Conservation (phyloP, 2,888 invertebrate genomes). For the Hemithea aestivaria region DNA sequence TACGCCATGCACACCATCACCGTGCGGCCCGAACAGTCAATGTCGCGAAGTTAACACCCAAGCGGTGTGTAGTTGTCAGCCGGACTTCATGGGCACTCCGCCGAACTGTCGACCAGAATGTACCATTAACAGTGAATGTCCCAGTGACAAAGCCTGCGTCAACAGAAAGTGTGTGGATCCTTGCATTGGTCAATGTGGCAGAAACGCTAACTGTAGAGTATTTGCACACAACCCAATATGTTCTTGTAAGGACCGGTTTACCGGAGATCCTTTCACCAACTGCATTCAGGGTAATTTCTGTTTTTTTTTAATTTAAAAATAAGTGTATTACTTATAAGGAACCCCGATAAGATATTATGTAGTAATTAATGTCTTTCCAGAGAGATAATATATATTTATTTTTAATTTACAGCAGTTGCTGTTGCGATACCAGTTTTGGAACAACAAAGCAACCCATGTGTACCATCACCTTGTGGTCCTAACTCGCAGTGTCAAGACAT, state of each 20-base stretch:
- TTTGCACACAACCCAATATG: conserved; percentile 91
- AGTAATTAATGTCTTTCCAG: too few species aligned
- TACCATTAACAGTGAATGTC: conserved; percentile 88
- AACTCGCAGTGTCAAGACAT: conserved; percentile 86
- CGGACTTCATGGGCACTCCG: conserved; percentile 86
- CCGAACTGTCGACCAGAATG: conserved; percentile 90
- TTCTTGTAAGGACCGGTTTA: conserved; percentile 84
- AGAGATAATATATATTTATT: too few species aligned
- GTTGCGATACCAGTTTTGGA: conserved; percentile 42
- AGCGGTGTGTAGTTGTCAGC: conserved; percentile 85
- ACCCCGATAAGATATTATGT: too few species aligned
- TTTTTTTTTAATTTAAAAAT: neutral
- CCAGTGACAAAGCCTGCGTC: conserved; percentile 85
- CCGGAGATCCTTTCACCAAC: conserved; percentile 87
- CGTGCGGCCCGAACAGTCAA: conserved; percentile 88
- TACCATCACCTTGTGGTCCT: conserved; percentile 88
- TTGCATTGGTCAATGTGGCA: conserved; percentile 88
- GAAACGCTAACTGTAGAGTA: conserved; percentile 88
- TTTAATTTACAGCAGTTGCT: conserved; percentile 46
- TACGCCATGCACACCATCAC: conserved; percentile 84
- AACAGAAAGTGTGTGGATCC: conserved; percentile 89
- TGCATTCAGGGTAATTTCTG: conserved; percentile 71
- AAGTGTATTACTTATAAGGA: conserved; percentile 20
- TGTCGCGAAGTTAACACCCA: conserved; percentile 84
- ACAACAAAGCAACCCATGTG: conserved; percentile 79